Evolutionary conservation across 1,140 invertebrate genomes (phyloP).

Genomic region (Megathymus violae): DNA sequence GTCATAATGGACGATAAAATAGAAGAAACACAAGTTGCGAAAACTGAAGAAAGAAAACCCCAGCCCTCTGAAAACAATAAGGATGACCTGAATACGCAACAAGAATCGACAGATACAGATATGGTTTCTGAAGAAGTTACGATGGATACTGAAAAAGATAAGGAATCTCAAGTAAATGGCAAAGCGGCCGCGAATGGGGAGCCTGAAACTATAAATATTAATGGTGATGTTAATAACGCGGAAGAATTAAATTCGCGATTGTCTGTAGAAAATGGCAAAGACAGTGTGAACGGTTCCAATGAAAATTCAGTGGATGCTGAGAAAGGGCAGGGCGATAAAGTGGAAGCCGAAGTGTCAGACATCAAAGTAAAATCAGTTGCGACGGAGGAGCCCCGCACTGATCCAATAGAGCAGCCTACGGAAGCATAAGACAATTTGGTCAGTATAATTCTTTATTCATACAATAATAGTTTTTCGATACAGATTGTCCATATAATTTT

Average conservation of each 20-base stretch:
- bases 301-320: slow-evolving; percentile 51
- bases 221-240: slow-evolving; percentile 62
- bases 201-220: slow-evolving; percentile 50
- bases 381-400: slow-evolving; percentile 60
- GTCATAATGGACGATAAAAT: slow-evolving; percentile 8
- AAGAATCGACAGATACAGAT: slow-evolving; percentile 9
- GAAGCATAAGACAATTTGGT: slow-evolving; percentile 76
- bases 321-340: slow-evolving; percentile 53
- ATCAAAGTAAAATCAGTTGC: slow-evolving; percentile 73
- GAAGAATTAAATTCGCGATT: slow-evolving; percentile 68
- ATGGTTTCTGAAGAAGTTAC: background rate
- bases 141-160: slow-evolving; percentile 19
- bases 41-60: slow-evolving; percentile 12
- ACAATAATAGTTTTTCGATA: no score
- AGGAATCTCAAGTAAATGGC: slow-evolving; percentile 59
- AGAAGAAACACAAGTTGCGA: slow-evolving; percentile 1
- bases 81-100: slow-evolving; percentile 22
- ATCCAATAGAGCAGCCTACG: slow-evolving; percentile 75
- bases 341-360: slow-evolving; percentile 57
- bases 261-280: slow-evolving; percentile 66
- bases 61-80: background rate
- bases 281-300: slow-evolving; percentile 62
- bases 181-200: slow-evolving; percentile 67
- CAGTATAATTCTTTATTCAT: slow-evolving; percentile 46
- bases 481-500: no score